Evolutionary conservation across 2,797 vertebrate genomes (phyloP).

Genomic region (Melanotaenia parkinsoni): DNA sequence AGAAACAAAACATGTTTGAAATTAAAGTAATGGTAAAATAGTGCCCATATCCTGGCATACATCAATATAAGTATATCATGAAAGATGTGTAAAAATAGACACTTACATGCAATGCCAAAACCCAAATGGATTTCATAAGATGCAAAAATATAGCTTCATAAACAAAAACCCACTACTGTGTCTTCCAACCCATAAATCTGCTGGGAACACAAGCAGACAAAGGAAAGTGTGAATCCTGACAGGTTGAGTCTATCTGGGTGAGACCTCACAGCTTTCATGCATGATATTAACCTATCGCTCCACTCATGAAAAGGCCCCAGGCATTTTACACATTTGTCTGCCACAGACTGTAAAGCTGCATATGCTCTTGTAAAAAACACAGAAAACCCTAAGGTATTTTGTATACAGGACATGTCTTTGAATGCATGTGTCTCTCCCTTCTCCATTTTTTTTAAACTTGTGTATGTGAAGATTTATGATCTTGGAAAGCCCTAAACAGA

Average conservation of each 20-base stretch:
- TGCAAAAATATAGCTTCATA: constrained; percentile 25
- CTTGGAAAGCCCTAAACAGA: constrained; percentile 30
- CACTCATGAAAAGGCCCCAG: constrained; percentile 49
- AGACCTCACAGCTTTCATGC: constrained; percentile 55
- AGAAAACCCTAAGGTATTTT: constrained; percentile 18
- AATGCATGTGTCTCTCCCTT: neutral
- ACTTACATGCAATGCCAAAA: constrained; percentile 2
- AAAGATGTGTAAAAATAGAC: neutral
- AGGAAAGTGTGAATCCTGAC: constrained; percentile 66
- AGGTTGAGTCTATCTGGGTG: constrained; percentile 42
- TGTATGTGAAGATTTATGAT: constrained; percentile 17
- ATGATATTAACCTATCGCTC: constrained; percentile 65
- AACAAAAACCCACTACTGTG: constrained; percentile 17
- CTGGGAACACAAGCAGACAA: constrained; percentile 37
- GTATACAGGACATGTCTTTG: neutral
- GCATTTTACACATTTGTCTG: constrained; percentile 50
- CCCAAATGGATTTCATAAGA: constrained; percentile 29
- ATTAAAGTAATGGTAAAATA: no score
- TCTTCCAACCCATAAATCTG: constrained; percentile 24
- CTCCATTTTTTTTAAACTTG: neutral
- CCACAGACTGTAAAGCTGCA: constrained; percentile 17
- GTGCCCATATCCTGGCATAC: no score
- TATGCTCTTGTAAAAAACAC: neutral
- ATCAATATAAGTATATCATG: neutral
- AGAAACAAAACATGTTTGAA: no score